Evolutionary conservation across 1,140 invertebrate genomes (phyloP).

Genomic region (Diabrotica undecimpunctata): DNA sequence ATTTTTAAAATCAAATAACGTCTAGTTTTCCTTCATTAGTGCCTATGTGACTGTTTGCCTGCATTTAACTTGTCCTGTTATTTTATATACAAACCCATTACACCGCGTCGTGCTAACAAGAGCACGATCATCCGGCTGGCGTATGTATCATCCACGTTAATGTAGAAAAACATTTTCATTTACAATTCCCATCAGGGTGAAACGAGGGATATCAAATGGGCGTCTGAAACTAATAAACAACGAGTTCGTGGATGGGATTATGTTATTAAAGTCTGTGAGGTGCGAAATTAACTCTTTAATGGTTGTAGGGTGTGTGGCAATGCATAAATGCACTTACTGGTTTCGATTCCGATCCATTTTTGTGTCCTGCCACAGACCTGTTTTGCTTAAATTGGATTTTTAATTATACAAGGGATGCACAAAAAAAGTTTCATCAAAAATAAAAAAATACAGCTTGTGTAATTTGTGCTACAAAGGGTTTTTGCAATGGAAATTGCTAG

Average conservation of each 20-base stretch:
- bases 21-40: too few species aligned
- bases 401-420: too few species aligned
- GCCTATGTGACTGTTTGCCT: too few species aligned
- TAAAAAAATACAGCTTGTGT: too few species aligned
- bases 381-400: background rate
- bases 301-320: background rate
- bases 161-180: background rate
- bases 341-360: background rate
- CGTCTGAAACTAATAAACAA: background rate
- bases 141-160: background rate
- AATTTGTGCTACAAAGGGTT: too few species aligned
- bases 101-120: too few species aligned
- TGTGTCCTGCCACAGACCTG: background rate
- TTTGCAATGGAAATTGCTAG: too few species aligned
- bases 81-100: too few species aligned
- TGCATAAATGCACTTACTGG: constrained; percentile 6
- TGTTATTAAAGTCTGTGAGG: constrained; percentile 26
- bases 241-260: constrained; percentile 5
- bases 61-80: too few species aligned
- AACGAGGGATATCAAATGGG: background rate
- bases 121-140: background rate
- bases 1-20: too few species aligned
- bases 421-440: too few species aligned
- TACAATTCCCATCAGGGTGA: background rate
- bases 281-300: constrained; percentile 24